These are phyloP conservation scores for Malurus leucopterus DNA, from an alignment of 2,797 vertebrate genomes.

Conservation along the genomic window DNA sequence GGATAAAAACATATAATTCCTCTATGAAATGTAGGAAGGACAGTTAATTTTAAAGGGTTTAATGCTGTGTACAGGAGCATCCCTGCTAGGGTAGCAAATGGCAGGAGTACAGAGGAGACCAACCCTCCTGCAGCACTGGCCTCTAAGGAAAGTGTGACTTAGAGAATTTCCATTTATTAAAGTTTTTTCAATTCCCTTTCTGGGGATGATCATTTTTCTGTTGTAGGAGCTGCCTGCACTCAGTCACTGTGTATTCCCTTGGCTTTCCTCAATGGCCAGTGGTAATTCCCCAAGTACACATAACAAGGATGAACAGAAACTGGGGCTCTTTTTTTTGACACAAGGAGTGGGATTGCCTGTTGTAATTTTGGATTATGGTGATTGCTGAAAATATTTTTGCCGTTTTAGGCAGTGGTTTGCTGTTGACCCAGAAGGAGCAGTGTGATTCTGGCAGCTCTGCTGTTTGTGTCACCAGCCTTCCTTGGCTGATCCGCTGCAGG, in stretches of 20 bases:
- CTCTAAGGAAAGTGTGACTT: neutral
- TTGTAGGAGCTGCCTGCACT: neutral
- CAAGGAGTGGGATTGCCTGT: neutral
- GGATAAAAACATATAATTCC: neutral
- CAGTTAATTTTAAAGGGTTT: neutral
- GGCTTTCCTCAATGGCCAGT: neutral
- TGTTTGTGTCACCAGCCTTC: neutral
- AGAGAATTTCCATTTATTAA: neutral
- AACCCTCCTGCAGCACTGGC: neutral
- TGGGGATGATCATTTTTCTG: neutral
- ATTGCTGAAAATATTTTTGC: neutral
- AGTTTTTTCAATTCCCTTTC: neutral
- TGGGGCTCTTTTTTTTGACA: neutral
- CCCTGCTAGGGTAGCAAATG: neutral
- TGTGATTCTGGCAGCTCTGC: neutral
- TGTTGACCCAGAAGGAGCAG: neutral
- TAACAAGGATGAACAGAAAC: neutral
- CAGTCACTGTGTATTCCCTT: neutral
- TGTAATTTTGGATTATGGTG: neutral
- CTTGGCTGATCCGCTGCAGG: neutral
- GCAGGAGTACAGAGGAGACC: neutral
- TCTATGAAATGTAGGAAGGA: neutral
- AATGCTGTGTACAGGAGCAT: neutral
- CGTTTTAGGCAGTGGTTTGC: neutral
- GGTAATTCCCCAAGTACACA: neutral